These are phyloP conservation scores for Crotalus helleri DNA, from an alignment of 2,113 vertebrate genomes.

Conservation along the genomic window DNA sequence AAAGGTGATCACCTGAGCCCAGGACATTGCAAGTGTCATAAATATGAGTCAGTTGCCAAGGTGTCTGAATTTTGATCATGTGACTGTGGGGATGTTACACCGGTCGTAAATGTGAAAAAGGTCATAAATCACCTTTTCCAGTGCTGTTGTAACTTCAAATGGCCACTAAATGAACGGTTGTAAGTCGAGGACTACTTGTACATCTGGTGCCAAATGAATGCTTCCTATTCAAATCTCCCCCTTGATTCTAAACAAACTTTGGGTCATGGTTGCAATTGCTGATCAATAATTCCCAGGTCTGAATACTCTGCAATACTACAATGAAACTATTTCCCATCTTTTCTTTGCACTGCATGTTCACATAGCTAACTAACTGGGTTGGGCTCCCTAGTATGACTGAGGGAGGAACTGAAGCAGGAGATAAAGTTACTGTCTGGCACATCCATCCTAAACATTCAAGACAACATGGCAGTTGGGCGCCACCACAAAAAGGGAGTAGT, in stretches of 20 bases:
- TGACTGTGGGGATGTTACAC: background rate
- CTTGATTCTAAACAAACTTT: conserved; percentile 47
- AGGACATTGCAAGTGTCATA: background rate
- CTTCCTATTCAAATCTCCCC: conserved; percentile 34
- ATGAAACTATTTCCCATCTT: conserved; percentile 32
- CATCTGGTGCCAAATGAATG: background rate
- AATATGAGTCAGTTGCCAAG: background rate
- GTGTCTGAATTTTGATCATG: background rate
- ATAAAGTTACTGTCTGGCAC: conserved; percentile 25
- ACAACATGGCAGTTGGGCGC: background rate
- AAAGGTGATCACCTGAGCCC: background rate
- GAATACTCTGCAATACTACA: conserved; percentile 43
- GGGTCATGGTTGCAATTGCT: conserved; percentile 27
- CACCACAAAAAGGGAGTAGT: background rate
- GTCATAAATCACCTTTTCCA: background rate
- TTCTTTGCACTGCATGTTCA: conserved; percentile 16
- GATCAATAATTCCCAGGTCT: conserved; percentile 42
- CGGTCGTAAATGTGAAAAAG: background rate
- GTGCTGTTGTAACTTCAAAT: background rate
- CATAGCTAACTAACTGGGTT: conserved; percentile 16
- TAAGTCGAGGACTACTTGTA: background rate
- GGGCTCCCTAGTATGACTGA: conserved; percentile 1
- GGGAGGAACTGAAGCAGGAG: conserved; percentile 33
- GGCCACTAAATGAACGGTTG: background rate
- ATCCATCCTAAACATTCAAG: background rate